phyloP scores from a whole-genome alignment of 1,140 invertebrate species.

The Hylyphantes graminicola region DNA sequence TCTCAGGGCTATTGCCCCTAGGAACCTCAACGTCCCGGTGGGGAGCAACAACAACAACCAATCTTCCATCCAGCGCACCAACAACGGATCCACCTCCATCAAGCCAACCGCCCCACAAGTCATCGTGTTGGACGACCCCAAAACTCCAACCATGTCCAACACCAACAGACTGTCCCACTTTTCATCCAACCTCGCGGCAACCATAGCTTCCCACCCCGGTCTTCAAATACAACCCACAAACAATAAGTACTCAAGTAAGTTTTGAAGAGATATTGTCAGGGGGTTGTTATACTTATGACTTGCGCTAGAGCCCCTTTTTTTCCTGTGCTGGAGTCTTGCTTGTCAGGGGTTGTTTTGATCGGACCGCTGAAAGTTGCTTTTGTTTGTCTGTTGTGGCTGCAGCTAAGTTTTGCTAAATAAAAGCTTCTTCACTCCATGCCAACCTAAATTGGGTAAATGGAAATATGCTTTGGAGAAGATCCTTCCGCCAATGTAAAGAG shows the following conservation, averaged over 20 bases:
- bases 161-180: slow-evolving; percentile 52
- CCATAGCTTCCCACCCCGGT: slow-evolving; percentile 19
- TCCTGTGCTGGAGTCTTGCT: no score
- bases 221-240: slow-evolving; percentile 52
- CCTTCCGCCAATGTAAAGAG: no score
- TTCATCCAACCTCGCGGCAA: slow-evolving; percentile 31
- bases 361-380: no score
- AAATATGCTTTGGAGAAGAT: no score
- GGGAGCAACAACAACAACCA: slow-evolving; percentile 16
- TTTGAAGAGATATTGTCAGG: slow-evolving; percentile 1
- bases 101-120: slow-evolving; percentile 26
- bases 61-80: background rate
- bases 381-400: no score
- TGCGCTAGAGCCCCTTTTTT: no score
- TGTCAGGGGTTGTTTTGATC: no score
- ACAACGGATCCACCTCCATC: background rate
- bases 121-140: slow-evolving; percentile 48
- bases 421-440: no score
- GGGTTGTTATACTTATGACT: no score
- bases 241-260: slow-evolving; percentile 57
- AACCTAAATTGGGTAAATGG: no score
- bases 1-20: slow-evolving; percentile 38
- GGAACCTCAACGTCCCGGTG: slow-evolving; percentile 22
- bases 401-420: no score
- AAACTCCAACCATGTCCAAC: slow-evolving; percentile 43